Base-by-base conservation (phyloP, 2,888 invertebrate genomes). In the Eupithecia tripunctaria region DNA sequence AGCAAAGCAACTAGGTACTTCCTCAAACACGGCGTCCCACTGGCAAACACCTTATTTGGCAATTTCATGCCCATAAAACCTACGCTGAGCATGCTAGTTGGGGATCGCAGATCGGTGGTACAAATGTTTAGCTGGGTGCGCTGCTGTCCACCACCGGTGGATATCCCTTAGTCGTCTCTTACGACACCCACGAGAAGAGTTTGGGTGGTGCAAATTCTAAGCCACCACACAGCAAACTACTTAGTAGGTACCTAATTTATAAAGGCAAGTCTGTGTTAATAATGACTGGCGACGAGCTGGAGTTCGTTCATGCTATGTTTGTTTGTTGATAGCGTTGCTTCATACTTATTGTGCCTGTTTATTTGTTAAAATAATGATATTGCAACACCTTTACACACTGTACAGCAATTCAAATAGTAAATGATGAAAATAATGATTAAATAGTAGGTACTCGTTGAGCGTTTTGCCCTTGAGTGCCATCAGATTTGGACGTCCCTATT, bases 401-500 rank as follows among this genome's bases (percentile, higher is more conserved):
- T 47, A 18, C n/a, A 25, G 14, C 25, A 21, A 62, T 67, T 64
- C 56, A 41, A 38, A 63, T 51, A 67, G 65, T 25, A 21, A 21
- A 8, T 27, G 56, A 41, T 73, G 21, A 65, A 64, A 71, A 70
- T 60, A 62, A 68, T 68, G 51, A 51, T 51, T 56, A 47, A 67
- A 36, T 38, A 12, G n/a, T 67, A 63, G 41, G 14, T 15, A 25
- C 36, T n/a, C 21, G 38, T 12, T 38, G 36, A 63, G 36, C 41
- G 62, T 67, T 64, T 51, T 76, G 71, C 63, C 76, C 78, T 75
- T 78, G 77, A 74, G 72, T 59, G 29, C 70, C 72, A 51, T 72
- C 71, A 72, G 68, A 76, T 74, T 74, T 68, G 76, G 70, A 65
- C 76, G 72, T 76, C 70, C 59, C 72, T 71, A 78, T 79, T 76